Evolutionary conservation across 2,113 vertebrate genomes (phyloP), one percentile per base, ranked within the genome.

Genomic region (Tetraodon nigroviridis): DNA sequence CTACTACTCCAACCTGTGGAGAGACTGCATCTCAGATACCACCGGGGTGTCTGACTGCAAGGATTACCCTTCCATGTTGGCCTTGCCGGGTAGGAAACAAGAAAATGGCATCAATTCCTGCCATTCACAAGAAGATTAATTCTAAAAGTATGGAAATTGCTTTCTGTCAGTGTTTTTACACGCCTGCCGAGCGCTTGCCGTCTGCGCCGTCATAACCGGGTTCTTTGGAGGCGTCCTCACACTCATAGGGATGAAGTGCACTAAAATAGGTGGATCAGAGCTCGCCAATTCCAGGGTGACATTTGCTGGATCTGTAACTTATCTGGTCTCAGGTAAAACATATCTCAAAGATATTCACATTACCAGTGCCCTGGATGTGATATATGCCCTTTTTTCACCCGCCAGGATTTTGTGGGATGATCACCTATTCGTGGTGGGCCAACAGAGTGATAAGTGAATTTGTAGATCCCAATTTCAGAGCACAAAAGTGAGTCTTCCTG

Each of bases 181-280:
- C 27, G 92, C 91, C 2, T 94, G 91, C 76, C 87, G 97, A 87
- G 96, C 94, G 41, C 88, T 99, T 21, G 94, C 94, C 64, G 87
- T 99, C 62, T 90, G 88, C 0, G 88, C 95, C 0, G 91, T 98
- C 83, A 93, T 93, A 75, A 88, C 95, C 40, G 97, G 96, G 40
- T 98, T 97, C 75, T 97, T 98, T 0, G 95, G 90, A 4, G 87
- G 89, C 0, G 61, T 98, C 62, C 93, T 95, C 59, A 92, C 92
- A 7, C 91, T 98, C 59, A 71, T 98, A 60, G 97, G 97, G 52
- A 99, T 99, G 96, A 98, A 98, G 67, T 99, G 97, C 73, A 98
- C 96, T 7, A 96, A 95, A 86, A 92, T 99, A 0, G 97, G 97
- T 54, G 97, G 97, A 20, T 93, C 93, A 0, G 93, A 97, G 53